Evolutionary conservation across 2,113 vertebrate genomes (phyloP).

Genomic region (Phrynosoma platyrhinos): DNA sequence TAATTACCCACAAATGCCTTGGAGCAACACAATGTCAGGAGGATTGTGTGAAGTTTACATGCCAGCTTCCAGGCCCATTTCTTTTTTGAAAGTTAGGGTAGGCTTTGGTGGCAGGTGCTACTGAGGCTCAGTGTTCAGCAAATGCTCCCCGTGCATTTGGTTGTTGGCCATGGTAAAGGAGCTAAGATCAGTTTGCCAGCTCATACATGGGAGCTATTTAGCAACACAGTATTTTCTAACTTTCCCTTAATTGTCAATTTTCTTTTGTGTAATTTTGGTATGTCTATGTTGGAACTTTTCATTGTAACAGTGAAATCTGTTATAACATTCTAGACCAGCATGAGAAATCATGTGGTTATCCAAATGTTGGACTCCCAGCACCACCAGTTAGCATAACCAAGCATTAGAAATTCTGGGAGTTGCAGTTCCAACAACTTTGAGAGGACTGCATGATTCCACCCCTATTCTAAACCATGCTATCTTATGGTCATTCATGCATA

Average conservation of each 20-base stretch:
- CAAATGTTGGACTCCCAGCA: too few relatives aligned
- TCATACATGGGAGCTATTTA: background rate
- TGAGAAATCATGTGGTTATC: too few relatives aligned
- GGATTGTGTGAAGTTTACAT: background rate
- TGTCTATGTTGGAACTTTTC: background rate
- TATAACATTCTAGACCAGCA: too few relatives aligned
- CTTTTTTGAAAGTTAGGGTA: background rate
- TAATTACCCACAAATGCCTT: background rate
- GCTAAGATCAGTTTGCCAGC: background rate
- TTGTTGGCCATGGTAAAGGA: background rate
- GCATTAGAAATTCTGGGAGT: too few relatives aligned
- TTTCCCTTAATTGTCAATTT: background rate
- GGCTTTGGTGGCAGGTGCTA: background rate
- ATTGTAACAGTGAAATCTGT: background rate
- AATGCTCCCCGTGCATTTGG: background rate
- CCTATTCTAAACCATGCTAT: too few relatives aligned
- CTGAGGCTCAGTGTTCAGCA: background rate
- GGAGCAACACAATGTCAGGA: background rate
- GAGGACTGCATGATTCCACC: too few relatives aligned
- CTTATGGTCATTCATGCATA: background rate
- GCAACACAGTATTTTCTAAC: too few relatives aligned
- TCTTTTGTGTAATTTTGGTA: background rate
- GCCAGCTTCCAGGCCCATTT: background rate
- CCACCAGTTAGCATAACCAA: too few relatives aligned
- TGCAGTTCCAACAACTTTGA: too few relatives aligned